Percentiles rank a stretch among this genome's conserved stretches.
These are phyloP conservation scores for Nannospalax galili DNA, from an alignment of 2,113 vertebrate species.

Conservation along the genomic window DNA sequence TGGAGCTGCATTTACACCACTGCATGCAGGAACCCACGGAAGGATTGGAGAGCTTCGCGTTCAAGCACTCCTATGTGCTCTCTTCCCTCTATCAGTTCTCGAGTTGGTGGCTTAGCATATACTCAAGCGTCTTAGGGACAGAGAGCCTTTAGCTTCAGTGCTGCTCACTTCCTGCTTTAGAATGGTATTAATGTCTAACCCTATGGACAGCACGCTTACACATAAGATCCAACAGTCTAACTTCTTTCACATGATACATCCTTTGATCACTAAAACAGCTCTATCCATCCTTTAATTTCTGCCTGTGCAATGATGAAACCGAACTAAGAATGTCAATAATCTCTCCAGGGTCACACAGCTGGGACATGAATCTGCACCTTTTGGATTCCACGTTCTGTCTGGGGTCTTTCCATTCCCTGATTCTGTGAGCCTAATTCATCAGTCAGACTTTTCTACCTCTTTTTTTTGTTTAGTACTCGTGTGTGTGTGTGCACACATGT, in stretches of 20 bases:
- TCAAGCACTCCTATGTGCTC: neutral
- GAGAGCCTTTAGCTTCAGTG: neutral
- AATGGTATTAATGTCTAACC: neutral
- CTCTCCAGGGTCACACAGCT: neutral
- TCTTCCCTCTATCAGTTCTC: too few species aligned
- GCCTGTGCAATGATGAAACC: neutral
- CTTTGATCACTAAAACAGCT: neutral
- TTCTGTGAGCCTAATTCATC: neutral
- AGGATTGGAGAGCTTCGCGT: neutral
- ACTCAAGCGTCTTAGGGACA: too few species aligned
- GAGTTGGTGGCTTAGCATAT: rapidly evolving
- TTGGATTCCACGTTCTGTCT: neutral
- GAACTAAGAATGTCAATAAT: neutral
- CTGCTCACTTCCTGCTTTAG: neutral
- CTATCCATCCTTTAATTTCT: neutral
- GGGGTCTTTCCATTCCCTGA: neutral
- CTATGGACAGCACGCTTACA: neutral
- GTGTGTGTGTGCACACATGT: neutral
- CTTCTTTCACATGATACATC: neutral
- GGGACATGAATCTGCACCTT: neutral
- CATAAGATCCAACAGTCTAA: neutral
- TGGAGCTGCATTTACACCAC: rapidly evolving
- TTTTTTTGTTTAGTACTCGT: too few species aligned
- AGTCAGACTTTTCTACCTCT: neutral
- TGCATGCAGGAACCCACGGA: rapidly evolving